Evolutionary conservation across 2,113 vertebrate species (phyloP).

Genomic region (Collichthys lucidus): DNA sequence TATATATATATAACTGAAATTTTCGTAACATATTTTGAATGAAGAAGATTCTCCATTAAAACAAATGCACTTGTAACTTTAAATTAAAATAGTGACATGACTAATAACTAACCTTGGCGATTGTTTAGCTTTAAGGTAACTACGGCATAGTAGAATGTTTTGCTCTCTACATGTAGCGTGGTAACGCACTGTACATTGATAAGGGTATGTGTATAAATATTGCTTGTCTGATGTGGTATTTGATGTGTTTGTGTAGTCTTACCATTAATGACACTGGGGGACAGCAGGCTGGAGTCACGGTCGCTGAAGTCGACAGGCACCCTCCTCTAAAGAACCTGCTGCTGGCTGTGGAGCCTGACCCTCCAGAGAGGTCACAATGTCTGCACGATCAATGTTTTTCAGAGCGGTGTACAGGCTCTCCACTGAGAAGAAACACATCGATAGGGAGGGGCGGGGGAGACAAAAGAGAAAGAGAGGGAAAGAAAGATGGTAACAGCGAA

Average conservation of each 20-base stretch:
- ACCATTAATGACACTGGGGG: slow-evolving; percentile 94
- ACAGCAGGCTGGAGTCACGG: slow-evolving; percentile 89
- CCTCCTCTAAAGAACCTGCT: slow-evolving; percentile 82
- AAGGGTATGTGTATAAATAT: not conserved
- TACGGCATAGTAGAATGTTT: not conserved
- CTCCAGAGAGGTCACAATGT: slow-evolving; percentile 91
- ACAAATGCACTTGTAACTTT: not conserved
- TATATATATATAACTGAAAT: not conserved
- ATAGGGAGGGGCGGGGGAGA: not conserved
- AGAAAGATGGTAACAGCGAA: not conserved
- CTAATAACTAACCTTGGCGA: not conserved
- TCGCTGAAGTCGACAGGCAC: slow-evolving; percentile 84
- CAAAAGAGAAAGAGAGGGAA: not conserved
- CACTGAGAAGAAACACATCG: slow-evolving; percentile 78
- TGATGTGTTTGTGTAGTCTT: slow-evolving; percentile 72
- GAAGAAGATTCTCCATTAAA: not conserved
- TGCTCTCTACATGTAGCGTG: not conserved
- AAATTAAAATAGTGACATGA: not conserved
- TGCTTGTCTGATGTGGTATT: not conserved
- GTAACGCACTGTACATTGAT: not conserved
- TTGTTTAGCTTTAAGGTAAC: not conserved
- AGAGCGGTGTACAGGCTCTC: slow-evolving; percentile 90
- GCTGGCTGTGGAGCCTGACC: slow-evolving; percentile 83
- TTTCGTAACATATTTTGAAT: not conserved
- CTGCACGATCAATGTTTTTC: slow-evolving; percentile 91